Percentiles rank a stretch among this genome's conserved stretches.
These are phyloP conservation scores for Drosophila mayaguana DNA, from an alignment of 2,888 invertebrate genomes.

Conservation along the genomic window DNA sequence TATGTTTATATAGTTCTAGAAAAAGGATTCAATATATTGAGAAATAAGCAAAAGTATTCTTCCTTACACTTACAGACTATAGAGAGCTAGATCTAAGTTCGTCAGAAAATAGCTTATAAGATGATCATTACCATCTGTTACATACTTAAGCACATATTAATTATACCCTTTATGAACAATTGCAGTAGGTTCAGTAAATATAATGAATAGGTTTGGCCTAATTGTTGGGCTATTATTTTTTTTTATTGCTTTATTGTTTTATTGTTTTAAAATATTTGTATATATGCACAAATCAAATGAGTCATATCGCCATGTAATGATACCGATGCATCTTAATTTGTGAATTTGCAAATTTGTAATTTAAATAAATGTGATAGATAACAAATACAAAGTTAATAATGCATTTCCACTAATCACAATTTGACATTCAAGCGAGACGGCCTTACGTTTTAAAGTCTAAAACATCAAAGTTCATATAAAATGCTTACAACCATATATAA, in stretches of 20 bases:
- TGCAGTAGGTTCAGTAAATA: slow-evolving; percentile 6
- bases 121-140: not conserved
- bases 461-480: slow-evolving; percentile 52
- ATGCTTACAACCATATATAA: slow-evolving; percentile 16
- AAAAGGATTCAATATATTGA: not conserved
- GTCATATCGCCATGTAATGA: slow-evolving; percentile 6
- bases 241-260: not conserved
- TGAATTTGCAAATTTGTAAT: slow-evolving; percentile 23
- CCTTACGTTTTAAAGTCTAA: slow-evolving; percentile 74
- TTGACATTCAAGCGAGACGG: slow-evolving; percentile 75
- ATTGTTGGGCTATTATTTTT: slow-evolving; percentile 3
- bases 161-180: slow-evolving; percentile 3
- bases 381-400: slow-evolving; percentile 65
- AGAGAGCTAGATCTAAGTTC: too few relatives aligned
- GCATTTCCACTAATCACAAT: slow-evolving; percentile 72
- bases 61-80: too few relatives aligned
- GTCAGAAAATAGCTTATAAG: not conserved
- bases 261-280: not conserved
- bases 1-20: not conserved
- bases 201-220: slow-evolving; percentile 11
- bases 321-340: slow-evolving; percentile 10
- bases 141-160: not conserved
- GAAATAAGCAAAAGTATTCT: too few relatives aligned
- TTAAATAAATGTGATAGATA: slow-evolving; percentile 42
- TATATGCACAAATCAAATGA: not conserved